phyloP scores from a whole-genome alignment of 2,113 vertebrate species.

The Orthonyx spaldingii region DNA sequence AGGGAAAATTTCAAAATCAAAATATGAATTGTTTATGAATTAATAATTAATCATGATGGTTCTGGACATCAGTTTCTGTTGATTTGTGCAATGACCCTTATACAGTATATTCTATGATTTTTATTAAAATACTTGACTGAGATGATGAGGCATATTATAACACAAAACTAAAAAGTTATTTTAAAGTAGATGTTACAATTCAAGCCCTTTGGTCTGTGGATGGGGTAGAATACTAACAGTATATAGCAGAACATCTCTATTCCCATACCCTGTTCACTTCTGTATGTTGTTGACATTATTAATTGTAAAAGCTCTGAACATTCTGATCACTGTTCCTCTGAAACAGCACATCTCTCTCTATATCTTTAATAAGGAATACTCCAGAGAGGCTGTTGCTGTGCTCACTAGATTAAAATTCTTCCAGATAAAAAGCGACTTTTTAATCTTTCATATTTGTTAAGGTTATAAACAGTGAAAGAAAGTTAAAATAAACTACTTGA shows the following conservation, averaged over 20 bases:
- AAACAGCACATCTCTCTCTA: not conserved
- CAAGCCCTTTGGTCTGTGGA: not conserved
- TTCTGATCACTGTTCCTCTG: not conserved
- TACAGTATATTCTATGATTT: not conserved
- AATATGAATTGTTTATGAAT: not conserved
- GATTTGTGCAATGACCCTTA: not conserved
- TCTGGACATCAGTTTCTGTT: not conserved
- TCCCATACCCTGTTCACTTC: not conserved
- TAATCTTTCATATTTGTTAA: not conserved
- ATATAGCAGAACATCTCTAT: not conserved
- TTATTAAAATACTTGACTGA: not conserved
- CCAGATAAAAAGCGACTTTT: not conserved
- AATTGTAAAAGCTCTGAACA: not conserved
- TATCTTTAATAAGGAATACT: not conserved
- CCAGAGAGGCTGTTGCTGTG: not conserved
- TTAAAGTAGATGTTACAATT: not conserved
- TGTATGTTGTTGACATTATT: not conserved
- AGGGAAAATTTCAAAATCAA: not conserved
- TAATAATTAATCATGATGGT: not conserved
- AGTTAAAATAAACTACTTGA: not conserved
- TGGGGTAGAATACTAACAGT: not conserved
- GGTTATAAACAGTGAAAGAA: not conserved
- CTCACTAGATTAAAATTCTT: not conserved
- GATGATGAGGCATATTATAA: not conserved
- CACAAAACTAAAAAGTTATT: not conserved